Conservation (phyloP, 2,888 invertebrate genomes). For the Mythimna loreyi region DNA sequence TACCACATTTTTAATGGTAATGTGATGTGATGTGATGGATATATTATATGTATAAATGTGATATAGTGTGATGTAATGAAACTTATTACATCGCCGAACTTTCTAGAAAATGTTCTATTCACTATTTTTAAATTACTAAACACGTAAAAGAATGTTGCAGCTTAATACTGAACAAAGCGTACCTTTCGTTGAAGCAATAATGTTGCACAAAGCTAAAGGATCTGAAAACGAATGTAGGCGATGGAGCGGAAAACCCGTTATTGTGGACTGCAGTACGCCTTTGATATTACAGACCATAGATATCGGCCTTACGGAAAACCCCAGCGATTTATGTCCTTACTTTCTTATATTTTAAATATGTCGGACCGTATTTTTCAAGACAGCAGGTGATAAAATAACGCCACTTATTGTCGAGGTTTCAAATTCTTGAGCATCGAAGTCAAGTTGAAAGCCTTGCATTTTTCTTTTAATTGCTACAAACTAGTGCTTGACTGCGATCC, state of each 20-base stretch:
- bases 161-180: constrained; percentile 17
- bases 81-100: too few relatives aligned
- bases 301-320: constrained; percentile 1
- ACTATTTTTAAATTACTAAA: not conserved
- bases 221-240: constrained; percentile 19
- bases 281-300: constrained; percentile 26
- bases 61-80: too few relatives aligned
- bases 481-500: too few relatives aligned
- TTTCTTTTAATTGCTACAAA: too few relatives aligned
- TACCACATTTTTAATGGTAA: too few relatives aligned
- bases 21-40: too few relatives aligned
- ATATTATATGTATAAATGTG: too few relatives aligned
- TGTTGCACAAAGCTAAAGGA: constrained; percentile 21
- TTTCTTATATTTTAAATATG: not conserved
- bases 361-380: not conserved
- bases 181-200: constrained; percentile 30
- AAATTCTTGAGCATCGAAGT: too few relatives aligned
- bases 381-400: too few relatives aligned
- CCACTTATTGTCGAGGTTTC: too few relatives aligned
- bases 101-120: too few relatives aligned
- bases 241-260: constrained; percentile 24
- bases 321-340: constrained; percentile 21
- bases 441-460: too few relatives aligned
- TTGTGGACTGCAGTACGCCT: constrained; percentile 37
- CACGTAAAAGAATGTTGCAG: not conserved